These are phyloP conservation scores for Apis mellifera DNA, from an alignment of 1,140 invertebrate species.

Conservation along the genomic window DNA sequence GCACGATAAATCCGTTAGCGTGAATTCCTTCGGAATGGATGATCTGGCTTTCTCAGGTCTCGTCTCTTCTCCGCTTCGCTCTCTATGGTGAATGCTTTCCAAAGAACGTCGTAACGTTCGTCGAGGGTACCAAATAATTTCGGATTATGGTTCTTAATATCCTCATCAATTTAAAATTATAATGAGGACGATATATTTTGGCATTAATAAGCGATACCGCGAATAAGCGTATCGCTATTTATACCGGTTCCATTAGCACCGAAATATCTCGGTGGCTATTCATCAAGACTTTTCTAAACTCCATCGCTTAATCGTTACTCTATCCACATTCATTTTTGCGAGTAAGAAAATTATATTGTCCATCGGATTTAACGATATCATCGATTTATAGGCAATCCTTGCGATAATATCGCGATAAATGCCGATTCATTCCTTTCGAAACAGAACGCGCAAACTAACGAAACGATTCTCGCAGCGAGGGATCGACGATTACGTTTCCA, in stretches of 20 bases:
- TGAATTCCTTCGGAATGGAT: background rate
- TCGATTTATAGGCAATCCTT: constrained; percentile 47
- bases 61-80: no score
- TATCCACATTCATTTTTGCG: constrained; percentile 18
- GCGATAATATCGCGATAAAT: constrained; percentile 46
- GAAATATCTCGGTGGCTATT: constrained; percentile 8
- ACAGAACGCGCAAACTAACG: constrained; percentile 61
- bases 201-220: constrained; percentile 34
- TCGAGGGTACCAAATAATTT: constrained; percentile 32
- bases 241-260: constrained; percentile 33
- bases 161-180: constrained; percentile 35
- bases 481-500: constrained; percentile 61
- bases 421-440: constrained; percentile 50
- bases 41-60: background rate
- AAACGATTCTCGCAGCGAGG: constrained; percentile 64
- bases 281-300: constrained; percentile 13
- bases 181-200: constrained; percentile 39
- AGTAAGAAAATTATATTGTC: constrained; percentile 32
- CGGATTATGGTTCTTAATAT: constrained; percentile 15
- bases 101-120: constrained; percentile 1
- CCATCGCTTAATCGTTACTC: background rate
- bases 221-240: background rate
- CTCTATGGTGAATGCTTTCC: background rate
- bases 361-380: constrained; percentile 15
- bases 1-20: constrained; percentile 23